Evolutionary conservation across 2,113 vertebrate genomes (phyloP).

Genomic region (Macheiramphus alcinus): DNA sequence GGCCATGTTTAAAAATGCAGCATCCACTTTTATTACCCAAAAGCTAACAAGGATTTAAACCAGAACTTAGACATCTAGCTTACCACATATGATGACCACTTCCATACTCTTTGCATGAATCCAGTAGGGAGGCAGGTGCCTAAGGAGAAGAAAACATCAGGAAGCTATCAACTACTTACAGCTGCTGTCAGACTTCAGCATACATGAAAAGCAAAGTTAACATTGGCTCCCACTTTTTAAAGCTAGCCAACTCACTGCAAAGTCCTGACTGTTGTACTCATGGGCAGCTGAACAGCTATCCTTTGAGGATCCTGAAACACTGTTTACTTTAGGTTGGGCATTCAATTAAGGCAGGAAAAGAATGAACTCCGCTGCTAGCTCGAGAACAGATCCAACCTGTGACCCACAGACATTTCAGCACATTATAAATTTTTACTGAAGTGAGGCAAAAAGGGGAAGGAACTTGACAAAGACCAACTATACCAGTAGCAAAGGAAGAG

Average conservation of each 20-base stretch:
- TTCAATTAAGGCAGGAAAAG: background rate
- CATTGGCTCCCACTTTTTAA: background rate
- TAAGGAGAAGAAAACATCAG: conserved; percentile 22
- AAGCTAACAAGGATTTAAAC: background rate
- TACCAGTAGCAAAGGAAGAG: background rate
- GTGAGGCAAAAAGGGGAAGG: background rate
- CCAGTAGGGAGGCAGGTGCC: conserved; percentile 44
- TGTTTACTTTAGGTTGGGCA: background rate
- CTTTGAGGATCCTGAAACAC: background rate
- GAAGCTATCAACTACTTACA: background rate
- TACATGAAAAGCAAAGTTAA: background rate
- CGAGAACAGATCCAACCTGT: background rate
- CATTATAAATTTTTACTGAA: background rate
- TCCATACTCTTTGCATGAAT: conserved; percentile 36
- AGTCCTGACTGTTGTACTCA: background rate
- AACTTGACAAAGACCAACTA: background rate
- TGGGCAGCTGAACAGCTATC: background rate
- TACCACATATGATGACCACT: conserved; percentile 64
- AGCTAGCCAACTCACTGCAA: background rate
- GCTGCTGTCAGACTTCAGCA: background rate
- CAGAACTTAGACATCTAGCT: background rate
- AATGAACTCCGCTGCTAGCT: background rate
- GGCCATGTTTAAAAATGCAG: background rate
- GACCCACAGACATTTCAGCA: background rate
- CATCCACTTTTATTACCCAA: background rate